Conservation (phyloP, 2,797 vertebrate species). For the Phrynocephalus guinanensis region DNA sequence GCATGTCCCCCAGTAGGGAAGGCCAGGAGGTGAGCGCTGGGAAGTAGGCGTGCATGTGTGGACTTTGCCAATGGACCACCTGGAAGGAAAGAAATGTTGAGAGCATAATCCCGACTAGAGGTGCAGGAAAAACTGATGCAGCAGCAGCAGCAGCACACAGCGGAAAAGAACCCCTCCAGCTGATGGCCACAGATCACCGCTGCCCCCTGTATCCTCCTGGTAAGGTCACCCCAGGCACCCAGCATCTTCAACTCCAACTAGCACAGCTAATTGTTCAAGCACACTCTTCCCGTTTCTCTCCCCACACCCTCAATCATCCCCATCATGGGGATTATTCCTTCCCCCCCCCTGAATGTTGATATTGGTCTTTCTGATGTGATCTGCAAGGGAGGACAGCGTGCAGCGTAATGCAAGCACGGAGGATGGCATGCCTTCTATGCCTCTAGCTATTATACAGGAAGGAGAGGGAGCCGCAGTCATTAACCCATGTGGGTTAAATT, state of each 20-base stretch:
- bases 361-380: no score
- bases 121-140: neutral
- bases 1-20: conserved; percentile 95
- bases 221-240: neutral
- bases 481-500: neutral
- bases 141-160: neutral
- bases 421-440: no score
- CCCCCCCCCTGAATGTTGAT: no score
- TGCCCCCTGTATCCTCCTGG: neutral
- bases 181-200: neutral
- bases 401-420: no score
- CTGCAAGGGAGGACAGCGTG: no score
- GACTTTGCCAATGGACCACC: conserved; percentile 99
- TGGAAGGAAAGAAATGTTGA: conserved; percentile 63
- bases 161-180: neutral
- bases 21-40: conserved; percentile 96
- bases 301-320: no score
- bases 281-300: no score
- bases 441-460: no score
- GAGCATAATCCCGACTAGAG: neutral
- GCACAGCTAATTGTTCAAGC: no score
- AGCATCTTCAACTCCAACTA: no score
- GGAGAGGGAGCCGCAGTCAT: conserved; percentile 11
- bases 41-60: conserved; percentile 98
- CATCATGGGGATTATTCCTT: no score